These are phyloP conservation scores for Caenorhabditis sp. DNA, from an alignment of 2,888 invertebrate species.

Conservation along the genomic window DNA sequence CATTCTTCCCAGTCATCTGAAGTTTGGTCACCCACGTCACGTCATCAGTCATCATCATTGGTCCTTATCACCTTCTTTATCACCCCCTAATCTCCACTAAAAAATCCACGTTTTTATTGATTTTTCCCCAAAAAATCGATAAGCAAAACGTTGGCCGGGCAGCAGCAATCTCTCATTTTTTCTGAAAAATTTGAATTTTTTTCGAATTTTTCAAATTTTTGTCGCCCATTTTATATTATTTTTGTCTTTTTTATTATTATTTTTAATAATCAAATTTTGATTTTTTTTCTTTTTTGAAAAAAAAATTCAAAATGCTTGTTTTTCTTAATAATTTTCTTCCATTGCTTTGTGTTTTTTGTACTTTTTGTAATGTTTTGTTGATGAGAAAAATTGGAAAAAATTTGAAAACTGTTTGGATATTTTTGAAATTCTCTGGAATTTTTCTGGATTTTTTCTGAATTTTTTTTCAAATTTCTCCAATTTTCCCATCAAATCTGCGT, in stretches of 20 bases:
- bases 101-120: background rate
- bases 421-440: too few species aligned
- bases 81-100: background rate
- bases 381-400: too few species aligned
- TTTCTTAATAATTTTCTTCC: too few species aligned
- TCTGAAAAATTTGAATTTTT: background rate
- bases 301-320: too few species aligned
- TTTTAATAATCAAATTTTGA: too few species aligned
- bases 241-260: background rate
- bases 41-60: too few species aligned
- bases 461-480: too few species aligned
- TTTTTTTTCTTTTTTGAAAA: too few species aligned
- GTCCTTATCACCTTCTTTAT: background rate
- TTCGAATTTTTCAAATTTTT: slow-evolving; percentile 21
- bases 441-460: background rate
- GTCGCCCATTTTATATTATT: too few species aligned
- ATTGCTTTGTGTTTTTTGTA: too few species aligned
- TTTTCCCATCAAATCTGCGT: background rate
- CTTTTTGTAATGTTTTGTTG: too few species aligned
- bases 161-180: slow-evolving; percentile 34
- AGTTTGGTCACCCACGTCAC: background rate
- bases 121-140: background rate
- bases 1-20: background rate
- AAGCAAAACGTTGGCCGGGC: slow-evolving; percentile 37
- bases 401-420: too few species aligned